These are phyloP conservation scores for Anthonomus grandis DNA, from an alignment of 1,140 invertebrate genomes.

Conservation along the genomic window DNA sequence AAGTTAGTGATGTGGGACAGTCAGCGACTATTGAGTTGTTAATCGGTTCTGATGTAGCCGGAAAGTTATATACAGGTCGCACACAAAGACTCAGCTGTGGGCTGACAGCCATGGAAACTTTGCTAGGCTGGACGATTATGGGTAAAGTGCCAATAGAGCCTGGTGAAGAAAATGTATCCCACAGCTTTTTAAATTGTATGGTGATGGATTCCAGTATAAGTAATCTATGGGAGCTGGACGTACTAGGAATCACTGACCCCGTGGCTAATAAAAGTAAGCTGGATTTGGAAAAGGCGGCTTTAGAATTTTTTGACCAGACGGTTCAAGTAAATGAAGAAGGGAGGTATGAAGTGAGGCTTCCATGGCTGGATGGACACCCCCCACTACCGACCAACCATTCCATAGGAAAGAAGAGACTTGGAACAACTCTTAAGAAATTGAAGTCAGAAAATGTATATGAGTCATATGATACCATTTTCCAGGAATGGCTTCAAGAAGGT, in stretches of 20 bases:
- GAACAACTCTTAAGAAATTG: conserved; percentile 14
- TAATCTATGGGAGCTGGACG: conserved; percentile 47
- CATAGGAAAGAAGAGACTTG: conserved; percentile 24
- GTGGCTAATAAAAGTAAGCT: conserved; percentile 30
- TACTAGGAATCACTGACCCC: conserved; percentile 45
- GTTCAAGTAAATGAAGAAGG: conserved; percentile 32
- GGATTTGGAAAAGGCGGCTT: conserved; percentile 31
- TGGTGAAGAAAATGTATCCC: neutral
- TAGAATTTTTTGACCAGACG: conserved; percentile 37
- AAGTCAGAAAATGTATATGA: neutral
- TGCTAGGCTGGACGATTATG: conserved; percentile 39
- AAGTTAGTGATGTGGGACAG: conserved; percentile 9
- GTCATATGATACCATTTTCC: conserved; percentile 13
- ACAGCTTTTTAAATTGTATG: neutral
- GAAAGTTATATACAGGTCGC: conserved; percentile 36
- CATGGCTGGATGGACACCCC: conserved; percentile 38
- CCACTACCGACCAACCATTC: too few relatives aligned
- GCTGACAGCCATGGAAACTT: conserved; percentile 35
- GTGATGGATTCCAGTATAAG: conserved; percentile 24
- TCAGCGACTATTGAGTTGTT: conserved; percentile 29
- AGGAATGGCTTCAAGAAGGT: conserved; percentile 26
- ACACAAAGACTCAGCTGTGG: conserved; percentile 21
- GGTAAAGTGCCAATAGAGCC: conserved; percentile 24
- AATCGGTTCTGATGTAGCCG: conserved; percentile 40
- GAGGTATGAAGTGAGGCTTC: conserved; percentile 40